phyloP scores from a whole-genome alignment of 2,797 vertebrate genomes.

The Eulemur coronatus region DNA sequence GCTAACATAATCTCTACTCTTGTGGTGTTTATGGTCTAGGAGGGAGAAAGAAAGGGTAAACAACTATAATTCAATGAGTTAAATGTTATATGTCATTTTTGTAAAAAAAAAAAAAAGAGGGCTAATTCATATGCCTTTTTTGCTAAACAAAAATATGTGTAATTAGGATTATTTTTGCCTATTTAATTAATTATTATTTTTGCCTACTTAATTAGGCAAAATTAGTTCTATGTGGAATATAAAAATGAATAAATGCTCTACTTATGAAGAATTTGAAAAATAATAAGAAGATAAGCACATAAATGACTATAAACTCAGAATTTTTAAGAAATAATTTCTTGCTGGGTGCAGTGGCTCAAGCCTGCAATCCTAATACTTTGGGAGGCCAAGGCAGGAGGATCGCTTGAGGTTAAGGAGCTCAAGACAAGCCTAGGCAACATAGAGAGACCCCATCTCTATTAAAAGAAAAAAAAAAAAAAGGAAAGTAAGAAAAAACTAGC shows the following conservation, averaged over 20 bases:
- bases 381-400: too few relatives aligned
- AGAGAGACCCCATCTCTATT: too few relatives aligned
- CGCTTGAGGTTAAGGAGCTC: too few relatives aligned
- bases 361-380: too few relatives aligned
- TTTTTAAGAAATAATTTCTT: neutral
- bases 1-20: neutral
- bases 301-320: neutral
- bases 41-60: conserved; percentile 12
- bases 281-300: neutral
- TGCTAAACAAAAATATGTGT: conserved; percentile 1
- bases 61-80: conserved; percentile 25
- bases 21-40: neutral
- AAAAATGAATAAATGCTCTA: neutral
- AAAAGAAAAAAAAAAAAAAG: too few relatives aligned
- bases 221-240: neutral
- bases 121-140: neutral
- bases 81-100: conserved; percentile 23
- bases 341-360: too few relatives aligned
- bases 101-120: neutral
- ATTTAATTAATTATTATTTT: too few relatives aligned
- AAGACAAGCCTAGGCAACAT: too few relatives aligned
- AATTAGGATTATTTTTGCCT: neutral
- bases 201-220: neutral
- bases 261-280: conserved; percentile 2
- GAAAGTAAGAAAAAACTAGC: too few relatives aligned